Conservation (phyloP, 2,797 vertebrate species). For the Simalia tracyae region DNA sequence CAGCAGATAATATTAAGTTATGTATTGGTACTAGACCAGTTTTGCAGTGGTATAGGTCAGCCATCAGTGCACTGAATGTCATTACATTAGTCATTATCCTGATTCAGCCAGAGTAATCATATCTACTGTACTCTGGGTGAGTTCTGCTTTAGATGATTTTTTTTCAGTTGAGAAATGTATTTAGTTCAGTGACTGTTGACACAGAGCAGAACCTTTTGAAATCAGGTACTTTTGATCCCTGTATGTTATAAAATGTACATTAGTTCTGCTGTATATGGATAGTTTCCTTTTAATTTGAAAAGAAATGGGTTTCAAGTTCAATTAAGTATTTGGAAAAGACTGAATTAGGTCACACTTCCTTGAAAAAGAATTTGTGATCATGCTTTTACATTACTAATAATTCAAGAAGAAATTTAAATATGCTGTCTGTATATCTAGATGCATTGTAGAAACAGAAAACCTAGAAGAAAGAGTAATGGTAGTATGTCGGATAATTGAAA, state of each 20-base stretch:
- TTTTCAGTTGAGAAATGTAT: neutral
- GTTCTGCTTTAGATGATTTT: neutral
- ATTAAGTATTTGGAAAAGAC: neutral
- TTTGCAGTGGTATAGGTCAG: neutral
- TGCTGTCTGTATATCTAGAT: slow-evolving; percentile 75
- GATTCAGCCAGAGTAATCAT: neutral
- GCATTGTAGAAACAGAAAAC: slow-evolving; percentile 95
- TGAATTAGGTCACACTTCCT: neutral
- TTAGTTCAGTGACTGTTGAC: neutral
- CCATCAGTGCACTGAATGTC: neutral
- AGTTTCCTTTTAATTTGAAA: neutral
- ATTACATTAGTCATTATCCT: neutral
- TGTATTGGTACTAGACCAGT: neutral
- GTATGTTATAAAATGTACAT: neutral
- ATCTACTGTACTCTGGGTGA: neutral
- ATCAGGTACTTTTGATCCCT: neutral
- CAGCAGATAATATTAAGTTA: neutral
- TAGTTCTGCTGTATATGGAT: neutral
- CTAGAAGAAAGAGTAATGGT: slow-evolving; percentile 91
- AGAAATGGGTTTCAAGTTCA: neutral
- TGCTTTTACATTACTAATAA: neutral
- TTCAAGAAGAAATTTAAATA: slow-evolving; percentile 25
- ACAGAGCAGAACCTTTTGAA: neutral
- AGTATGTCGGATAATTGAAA: slow-evolving; percentile 92
- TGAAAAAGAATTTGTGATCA: neutral